These are phyloP conservation scores for Pandemis cinnamomeana DNA, from an alignment of 2,888 invertebrate genomes.

Conservation along the genomic window DNA sequence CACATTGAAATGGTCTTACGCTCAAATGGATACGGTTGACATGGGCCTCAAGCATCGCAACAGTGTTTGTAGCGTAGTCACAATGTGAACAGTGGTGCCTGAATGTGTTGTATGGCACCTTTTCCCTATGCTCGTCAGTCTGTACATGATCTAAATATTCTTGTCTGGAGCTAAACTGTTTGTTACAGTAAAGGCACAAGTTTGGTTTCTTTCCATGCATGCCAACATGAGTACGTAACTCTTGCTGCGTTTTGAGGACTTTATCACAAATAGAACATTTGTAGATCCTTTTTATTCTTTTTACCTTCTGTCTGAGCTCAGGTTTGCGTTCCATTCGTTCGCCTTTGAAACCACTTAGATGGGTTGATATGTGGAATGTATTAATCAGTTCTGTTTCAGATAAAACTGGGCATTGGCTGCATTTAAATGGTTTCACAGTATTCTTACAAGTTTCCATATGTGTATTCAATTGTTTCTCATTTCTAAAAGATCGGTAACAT, in stretches of 20 bases:
- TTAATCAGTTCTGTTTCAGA: conserved; percentile 6
- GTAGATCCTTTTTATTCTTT: conserved; percentile 1
- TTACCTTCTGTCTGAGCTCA: not conserved
- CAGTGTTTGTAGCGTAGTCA: conserved; percentile 16
- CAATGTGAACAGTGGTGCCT: conserved; percentile 26
- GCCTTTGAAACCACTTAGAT: not conserved
- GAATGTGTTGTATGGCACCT: conserved; percentile 8
- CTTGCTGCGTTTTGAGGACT: conserved; percentile 11
- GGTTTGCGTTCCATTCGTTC: not conserved
- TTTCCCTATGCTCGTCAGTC: conserved; percentile 25
- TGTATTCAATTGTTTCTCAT: conserved; percentile 4
- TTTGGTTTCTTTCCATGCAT: conserved; percentile 36
- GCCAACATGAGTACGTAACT: conserved; percentile 23
- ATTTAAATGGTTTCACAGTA: conserved; percentile 10
- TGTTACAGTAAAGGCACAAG: conserved; percentile 33
- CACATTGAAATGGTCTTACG: conserved; percentile 31
- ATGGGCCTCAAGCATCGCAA: conserved; percentile 20
- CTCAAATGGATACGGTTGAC: conserved; percentile 32
- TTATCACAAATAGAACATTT: conserved; percentile 23
- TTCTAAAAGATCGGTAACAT: conserved; percentile 20
- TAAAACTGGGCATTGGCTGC: conserved; percentile 12
- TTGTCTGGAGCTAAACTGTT: conserved; percentile 27
- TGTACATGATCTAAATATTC: conserved; percentile 29
- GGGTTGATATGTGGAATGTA: conserved; percentile 12
- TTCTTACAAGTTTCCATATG: conserved; percentile 15